These are phyloP conservation scores for Deladenus siricidicola DNA, from an alignment of 2,888 invertebrate species.

Conservation along the genomic window DNA sequence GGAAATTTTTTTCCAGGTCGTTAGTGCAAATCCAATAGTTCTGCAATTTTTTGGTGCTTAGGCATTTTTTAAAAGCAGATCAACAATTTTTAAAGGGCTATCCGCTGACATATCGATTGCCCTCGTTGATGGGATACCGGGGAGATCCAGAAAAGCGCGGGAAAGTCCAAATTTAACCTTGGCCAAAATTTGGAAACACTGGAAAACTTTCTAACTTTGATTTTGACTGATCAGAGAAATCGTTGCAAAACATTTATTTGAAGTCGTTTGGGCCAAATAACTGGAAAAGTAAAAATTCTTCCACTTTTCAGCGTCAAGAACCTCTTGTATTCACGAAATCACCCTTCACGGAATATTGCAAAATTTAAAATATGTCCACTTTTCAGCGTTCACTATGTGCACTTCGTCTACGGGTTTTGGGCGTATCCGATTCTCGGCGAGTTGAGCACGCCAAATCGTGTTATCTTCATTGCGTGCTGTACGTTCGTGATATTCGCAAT, in stretches of 20 bases:
- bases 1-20: too few relatives aligned
- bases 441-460: slow-evolving; percentile 30
- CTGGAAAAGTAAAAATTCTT: not conserved
- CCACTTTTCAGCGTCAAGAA: not conserved
- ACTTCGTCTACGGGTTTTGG: slow-evolving; percentile 41
- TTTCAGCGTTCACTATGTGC: slow-evolving; percentile 44
- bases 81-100: too few relatives aligned
- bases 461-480: slow-evolving; percentile 37
- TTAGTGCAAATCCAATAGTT: too few relatives aligned
- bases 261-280: not conserved
- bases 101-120: too few relatives aligned
- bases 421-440: slow-evolving; percentile 48
- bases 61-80: too few relatives aligned
- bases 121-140: too few relatives aligned
- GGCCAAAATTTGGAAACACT: too few relatives aligned
- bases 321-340: not conserved
- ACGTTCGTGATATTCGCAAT: slow-evolving; percentile 29
- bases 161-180: too few relatives aligned
- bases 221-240: too few relatives aligned
- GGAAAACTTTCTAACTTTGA: too few relatives aligned
- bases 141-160: too few relatives aligned
- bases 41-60: too few relatives aligned
- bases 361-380: not conserved
- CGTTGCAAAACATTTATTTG: not conserved
- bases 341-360: not conserved